Evolutionary conservation across 2,797 vertebrate genomes (phyloP).

Genomic region (Hemibagrus guttatus): DNA sequence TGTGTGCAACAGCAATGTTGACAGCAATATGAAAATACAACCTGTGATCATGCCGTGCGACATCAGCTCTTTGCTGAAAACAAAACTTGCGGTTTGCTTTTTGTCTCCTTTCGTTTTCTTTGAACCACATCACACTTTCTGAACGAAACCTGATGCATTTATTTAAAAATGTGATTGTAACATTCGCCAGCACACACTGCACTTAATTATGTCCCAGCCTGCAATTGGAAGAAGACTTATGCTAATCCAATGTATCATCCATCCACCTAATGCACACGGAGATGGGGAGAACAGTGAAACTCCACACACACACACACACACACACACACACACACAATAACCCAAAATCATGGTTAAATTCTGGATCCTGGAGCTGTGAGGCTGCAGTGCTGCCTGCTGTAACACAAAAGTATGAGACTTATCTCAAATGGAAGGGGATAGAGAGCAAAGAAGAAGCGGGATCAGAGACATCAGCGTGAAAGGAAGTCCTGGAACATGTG

Average conservation of each 20-base stretch:
- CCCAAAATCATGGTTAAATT: background rate
- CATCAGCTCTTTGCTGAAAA: slow-evolving; percentile 18
- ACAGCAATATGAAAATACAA: slow-evolving; percentile 39
- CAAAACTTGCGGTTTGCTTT: background rate
- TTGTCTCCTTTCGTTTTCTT: background rate
- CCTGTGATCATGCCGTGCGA: slow-evolving; percentile 27
- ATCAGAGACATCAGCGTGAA: background rate
- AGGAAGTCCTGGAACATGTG: background rate
- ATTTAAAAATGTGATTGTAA: background rate
- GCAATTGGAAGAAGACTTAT: too few species aligned
- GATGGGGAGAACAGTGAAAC: background rate
- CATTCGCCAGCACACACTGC: background rate
- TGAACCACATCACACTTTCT: background rate
- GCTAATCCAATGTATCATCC: background rate
- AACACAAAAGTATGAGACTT: background rate
- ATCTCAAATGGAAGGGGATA: background rate
- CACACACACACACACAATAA: background rate
- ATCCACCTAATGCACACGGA: background rate
- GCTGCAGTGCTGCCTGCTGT: background rate
- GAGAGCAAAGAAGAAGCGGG: background rate
- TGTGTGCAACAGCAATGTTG: slow-evolving; percentile 16
- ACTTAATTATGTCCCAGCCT: background rate
- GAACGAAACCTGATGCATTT: background rate
- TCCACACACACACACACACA: background rate
- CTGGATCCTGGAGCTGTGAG: background rate